phyloP scores from a whole-genome alignment of 2,797 vertebrate genomes.

The Acrossocheilus fasciatus region DNA sequence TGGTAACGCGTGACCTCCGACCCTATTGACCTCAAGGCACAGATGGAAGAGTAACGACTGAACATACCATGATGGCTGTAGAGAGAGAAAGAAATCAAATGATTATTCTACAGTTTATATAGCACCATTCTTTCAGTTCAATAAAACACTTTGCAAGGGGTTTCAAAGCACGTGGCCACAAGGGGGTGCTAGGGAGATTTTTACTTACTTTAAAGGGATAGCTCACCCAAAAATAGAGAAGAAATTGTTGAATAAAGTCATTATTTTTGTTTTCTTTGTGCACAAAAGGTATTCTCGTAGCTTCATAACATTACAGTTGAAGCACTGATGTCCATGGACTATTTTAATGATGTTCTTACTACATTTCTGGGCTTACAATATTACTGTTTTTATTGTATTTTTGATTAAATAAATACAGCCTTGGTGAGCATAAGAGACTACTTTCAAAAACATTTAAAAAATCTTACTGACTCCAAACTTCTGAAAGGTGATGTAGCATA shows the following conservation, averaged over 20 bases:
- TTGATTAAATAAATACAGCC: background rate
- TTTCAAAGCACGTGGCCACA: background rate
- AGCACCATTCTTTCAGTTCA: background rate
- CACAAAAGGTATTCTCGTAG: too few species aligned
- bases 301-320: too few species aligned
- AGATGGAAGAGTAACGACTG: conserved; percentile 93
- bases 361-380: background rate
- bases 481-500: background rate
- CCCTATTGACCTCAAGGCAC: conserved; percentile 91
- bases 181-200: background rate
- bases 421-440: background rate
- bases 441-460: background rate
- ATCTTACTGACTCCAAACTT: background rate
- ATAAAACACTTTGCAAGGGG: background rate
- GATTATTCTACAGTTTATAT: background rate
- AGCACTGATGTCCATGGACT: too few species aligned
- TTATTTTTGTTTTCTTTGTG: too few species aligned
- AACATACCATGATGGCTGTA: conserved; percentile 91
- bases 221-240: too few species aligned
- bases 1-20: conserved; percentile 91
- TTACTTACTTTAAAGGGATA: too few species aligned
- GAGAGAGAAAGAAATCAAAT: background rate
- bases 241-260: too few species aligned
- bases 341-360: too few species aligned
- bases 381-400: background rate